These are phyloP conservation scores for Furcula furcula DNA, from an alignment of 2,888 invertebrate genomes.

Conservation along the genomic window DNA sequence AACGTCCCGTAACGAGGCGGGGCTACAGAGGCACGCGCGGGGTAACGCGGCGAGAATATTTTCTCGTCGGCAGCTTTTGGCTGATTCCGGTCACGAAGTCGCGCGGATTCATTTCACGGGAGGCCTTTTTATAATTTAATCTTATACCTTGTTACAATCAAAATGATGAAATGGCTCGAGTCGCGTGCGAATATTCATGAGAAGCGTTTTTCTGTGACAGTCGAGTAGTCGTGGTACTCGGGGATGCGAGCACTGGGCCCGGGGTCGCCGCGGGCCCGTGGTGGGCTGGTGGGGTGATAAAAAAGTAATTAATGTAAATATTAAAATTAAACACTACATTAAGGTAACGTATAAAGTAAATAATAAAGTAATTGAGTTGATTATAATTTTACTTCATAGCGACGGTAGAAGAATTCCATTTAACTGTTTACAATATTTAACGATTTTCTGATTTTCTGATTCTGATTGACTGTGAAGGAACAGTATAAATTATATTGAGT, in stretches of 20 bases:
- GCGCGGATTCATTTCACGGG: slow-evolving; percentile 48
- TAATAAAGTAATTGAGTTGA: too few species aligned
- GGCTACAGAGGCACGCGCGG: too few species aligned
- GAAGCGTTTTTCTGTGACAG: slow-evolving; percentile 4
- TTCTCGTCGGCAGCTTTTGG: not conserved
- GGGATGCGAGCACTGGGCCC: slow-evolving; percentile 2
- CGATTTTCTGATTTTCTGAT: too few species aligned
- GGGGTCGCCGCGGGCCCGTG: not conserved
- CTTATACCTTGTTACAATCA: slow-evolving; percentile 53
- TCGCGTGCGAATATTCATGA: slow-evolving; percentile 11
- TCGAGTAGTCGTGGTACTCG: not conserved
- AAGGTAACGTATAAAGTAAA: too few species aligned
- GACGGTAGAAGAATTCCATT: too few species aligned
- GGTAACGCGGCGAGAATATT: not conserved
- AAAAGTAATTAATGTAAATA: too few species aligned
- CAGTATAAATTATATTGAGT: too few species aligned
- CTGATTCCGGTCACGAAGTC: slow-evolving; percentile 38
- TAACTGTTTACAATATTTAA: too few species aligned
- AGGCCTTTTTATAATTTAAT: slow-evolving; percentile 60
- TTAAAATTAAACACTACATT: too few species aligned
- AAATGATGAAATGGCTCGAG: slow-evolving; percentile 40
- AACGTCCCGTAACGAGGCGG: too few species aligned
- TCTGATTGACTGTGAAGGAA: too few species aligned
- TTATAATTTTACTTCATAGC: too few species aligned
- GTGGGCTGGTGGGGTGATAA: not conserved